These are phyloP conservation scores for Leuciscus waleckii DNA, from an alignment of 2,797 vertebrate species.

Conservation along the genomic window DNA sequence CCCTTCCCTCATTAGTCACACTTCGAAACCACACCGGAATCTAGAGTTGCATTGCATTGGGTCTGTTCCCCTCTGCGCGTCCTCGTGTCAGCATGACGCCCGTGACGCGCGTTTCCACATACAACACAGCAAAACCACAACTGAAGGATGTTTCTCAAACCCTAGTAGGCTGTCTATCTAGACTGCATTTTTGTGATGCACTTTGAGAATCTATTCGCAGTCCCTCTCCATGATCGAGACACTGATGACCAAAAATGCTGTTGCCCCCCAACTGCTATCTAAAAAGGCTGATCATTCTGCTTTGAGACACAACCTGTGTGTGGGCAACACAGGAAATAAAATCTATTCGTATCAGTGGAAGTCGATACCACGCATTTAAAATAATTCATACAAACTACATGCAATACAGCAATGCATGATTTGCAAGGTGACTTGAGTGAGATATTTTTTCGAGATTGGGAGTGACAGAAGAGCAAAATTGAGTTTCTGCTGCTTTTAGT, in stretches of 20 bases:
- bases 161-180: not conserved
- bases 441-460: not conserved
- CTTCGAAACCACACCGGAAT: constrained; percentile 82
- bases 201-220: not conserved
- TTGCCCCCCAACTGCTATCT: not conserved
- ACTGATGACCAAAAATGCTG: not conserved
- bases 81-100: constrained; percentile 45
- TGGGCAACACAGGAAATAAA: not conserved
- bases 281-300: too few relatives aligned
- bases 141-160: constrained; percentile 1
- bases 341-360: not conserved
- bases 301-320: not conserved
- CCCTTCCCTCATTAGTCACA: constrained; percentile 66
- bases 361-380: not conserved
- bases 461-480: not conserved
- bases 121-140: constrained; percentile 1
- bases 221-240: not conserved
- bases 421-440: not conserved
- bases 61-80: constrained; percentile 48
- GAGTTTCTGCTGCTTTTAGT: not conserved
- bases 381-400: not conserved
- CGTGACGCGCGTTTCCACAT: constrained; percentile 27
- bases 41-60: constrained; percentile 67
- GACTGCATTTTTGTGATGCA: not conserved
- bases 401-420: not conserved